Evolutionary conservation across 2,797 vertebrate genomes (phyloP), one percentile per base, ranked within the genome.

Genomic region (Aeoliscus strigatus): DNA sequence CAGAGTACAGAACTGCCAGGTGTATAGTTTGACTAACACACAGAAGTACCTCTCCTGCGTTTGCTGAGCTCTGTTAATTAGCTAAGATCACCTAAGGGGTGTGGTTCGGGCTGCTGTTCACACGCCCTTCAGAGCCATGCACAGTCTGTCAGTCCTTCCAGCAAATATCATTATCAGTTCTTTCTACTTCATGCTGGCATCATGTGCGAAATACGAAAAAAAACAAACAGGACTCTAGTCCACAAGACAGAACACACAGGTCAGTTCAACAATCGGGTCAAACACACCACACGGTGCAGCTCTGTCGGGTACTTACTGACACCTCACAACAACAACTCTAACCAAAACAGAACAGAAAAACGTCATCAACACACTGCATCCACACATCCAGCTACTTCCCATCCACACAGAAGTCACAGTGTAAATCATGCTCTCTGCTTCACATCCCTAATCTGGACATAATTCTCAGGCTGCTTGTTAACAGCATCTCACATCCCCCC

Each of bases 321-420:
- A 87, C 83, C 82, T 88, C 90, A 86, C 85, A 89, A 86, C 84
- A 86, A 83, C 81, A 75, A 64, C 60, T 85, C 52, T 77, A 86
- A 77, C 66, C 70, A 73, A 70, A 76, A 74, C 62, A 79, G 73
- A 75, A 71, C 40, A 79, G 23, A 74, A 69, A 41, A 68, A 44
- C 14, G 51, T 9, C 12, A 34, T 34, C 23, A 14, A 27, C 10
- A 27, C 9, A 2, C 4, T 9, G 33, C 24, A 39, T 17, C 3
- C 27, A 25, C 53, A 60, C 52, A 73, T 60, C 65, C 49, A 50
- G 30, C 57, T 66, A 58, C 41, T 50, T 51, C 9, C 43, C 45
- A 65, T 68, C 54, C 52, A 40, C 35, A 33, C 30, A 27, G 47
- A 9, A 23, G 17, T n/a, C n/a, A n/a, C n/a, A 40, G 51, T 4